Evolutionary conservation across 2,888 invertebrate species (phyloP).

Genomic region (Polyommatus iphigenia): DNA sequence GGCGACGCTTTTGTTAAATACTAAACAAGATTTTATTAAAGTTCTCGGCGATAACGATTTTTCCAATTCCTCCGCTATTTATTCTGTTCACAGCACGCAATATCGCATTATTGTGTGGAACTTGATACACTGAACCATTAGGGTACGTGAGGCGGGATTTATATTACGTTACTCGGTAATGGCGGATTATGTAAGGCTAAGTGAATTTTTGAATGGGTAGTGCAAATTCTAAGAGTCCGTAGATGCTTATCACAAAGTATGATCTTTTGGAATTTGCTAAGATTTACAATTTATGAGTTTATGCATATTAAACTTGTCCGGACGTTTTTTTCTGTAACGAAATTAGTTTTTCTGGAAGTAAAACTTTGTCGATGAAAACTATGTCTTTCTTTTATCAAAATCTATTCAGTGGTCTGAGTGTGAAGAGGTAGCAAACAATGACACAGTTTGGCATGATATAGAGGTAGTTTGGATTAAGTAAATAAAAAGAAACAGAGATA

Average conservation of each 20-base stretch:
- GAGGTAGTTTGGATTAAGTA: too few species aligned
- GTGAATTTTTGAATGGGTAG: neutral
- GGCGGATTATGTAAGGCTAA: neutral
- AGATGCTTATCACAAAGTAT: neutral
- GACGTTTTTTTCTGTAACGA: too few species aligned
- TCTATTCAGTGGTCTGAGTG: too few species aligned
- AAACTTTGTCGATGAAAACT: too few species aligned
- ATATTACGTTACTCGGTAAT: neutral
- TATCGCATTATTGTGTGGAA: slow-evolving; percentile 20
- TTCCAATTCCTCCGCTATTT: slow-evolving; percentile 42
- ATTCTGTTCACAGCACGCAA: slow-evolving; percentile 27
- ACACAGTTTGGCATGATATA: too few species aligned
- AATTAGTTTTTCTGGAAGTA: too few species aligned
- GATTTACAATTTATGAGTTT: too few species aligned
- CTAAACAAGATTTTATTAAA: slow-evolving; percentile 63
- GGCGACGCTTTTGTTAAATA: slow-evolving; percentile 57
- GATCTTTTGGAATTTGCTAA: too few species aligned
- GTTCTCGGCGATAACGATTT: slow-evolving; percentile 44
- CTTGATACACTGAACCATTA: slow-evolving; percentile 13
- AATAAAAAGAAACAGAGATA: too few species aligned
- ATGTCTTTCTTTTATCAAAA: too few species aligned
- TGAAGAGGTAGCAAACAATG: too few species aligned
- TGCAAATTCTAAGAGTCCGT: neutral
- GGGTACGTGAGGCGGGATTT: neutral
- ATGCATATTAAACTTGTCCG: too few species aligned